A percentile compares a stretch with the other conserved stretches of the same genome.
These are phyloP conservation scores for Dione juno DNA, from an alignment of 2,888 invertebrate species.

Conservation along the genomic window DNA sequence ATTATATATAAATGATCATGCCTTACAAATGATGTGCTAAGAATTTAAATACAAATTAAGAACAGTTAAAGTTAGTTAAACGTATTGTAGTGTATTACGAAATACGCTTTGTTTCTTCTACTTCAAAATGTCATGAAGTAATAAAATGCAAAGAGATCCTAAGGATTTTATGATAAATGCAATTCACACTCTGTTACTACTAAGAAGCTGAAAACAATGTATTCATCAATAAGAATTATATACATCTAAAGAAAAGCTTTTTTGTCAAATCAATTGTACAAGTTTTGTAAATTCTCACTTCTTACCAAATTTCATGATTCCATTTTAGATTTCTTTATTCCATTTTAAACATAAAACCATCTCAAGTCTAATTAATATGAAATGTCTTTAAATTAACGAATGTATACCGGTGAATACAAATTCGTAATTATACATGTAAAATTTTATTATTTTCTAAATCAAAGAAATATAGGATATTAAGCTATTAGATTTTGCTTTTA, in stretches of 20 bases:
- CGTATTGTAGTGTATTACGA: background rate
- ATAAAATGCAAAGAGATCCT: slow-evolving; percentile 7
- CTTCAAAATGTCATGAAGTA: background rate
- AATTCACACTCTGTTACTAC: slow-evolving; percentile 5
- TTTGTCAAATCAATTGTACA: background rate
- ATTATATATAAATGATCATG: no score
- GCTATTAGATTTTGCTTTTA: no score
- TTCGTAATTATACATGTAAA: no score
- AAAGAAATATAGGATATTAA: no score
- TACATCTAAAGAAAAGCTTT: background rate
- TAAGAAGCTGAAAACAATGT: slow-evolving; percentile 12
- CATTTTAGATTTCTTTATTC: no score
- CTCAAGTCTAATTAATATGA: no score
- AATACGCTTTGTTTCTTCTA: slow-evolving; percentile 17
- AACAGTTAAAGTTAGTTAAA: background rate
- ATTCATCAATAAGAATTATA: background rate
- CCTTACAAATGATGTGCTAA: background rate
- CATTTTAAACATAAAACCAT: no score
- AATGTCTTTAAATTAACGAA: background rate
- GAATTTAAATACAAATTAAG: background rate
- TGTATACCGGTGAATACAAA: fast-evolving
- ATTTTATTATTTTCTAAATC: no score
- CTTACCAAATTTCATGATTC: no score
- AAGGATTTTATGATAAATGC: slow-evolving; percentile 7
- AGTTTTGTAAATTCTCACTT: no score